phyloP scores from a whole-genome alignment of 2,797 vertebrate genomes.

The Muraenolepis orangiensis region DNA sequence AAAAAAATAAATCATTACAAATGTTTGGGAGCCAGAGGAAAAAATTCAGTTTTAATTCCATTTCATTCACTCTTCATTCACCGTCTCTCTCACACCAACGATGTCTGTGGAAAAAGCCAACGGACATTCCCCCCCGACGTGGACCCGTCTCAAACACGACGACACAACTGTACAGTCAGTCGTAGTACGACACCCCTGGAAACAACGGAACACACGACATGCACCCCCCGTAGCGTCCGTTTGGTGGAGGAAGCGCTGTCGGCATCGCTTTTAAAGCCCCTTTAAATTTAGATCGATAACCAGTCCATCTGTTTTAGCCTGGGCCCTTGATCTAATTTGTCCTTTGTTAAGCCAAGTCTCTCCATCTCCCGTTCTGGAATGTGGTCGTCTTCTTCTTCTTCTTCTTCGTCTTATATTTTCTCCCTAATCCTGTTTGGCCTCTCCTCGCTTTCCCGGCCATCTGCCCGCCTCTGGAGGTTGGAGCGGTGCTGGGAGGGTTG shows the following conservation, averaged over 20 bases:
- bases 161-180: too few relatives aligned
- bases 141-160: too few relatives aligned
- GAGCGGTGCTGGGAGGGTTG: constrained; percentile 23
- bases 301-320: neutral
- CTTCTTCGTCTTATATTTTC: too few relatives aligned
- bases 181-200: neutral
- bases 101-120: too few relatives aligned
- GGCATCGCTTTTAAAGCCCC: neutral
- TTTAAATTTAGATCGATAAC: neutral
- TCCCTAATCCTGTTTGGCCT: constrained; percentile 5
- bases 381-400: constrained; percentile 21
- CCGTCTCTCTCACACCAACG: neutral
- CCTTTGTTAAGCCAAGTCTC: neutral
- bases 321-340: neutral
- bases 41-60: neutral
- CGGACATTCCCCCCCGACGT: neutral
- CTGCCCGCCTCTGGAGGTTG: constrained; percentile 56
- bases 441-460: constrained; percentile 37
- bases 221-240: neutral
- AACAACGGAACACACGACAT: neutral
- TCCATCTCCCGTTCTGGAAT: neutral
- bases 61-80: neutral
- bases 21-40: neutral
- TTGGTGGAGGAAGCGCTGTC: neutral
- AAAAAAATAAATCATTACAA: too few relatives aligned